These are phyloP conservation scores for Heliconius aoede DNA, from an alignment of 2,888 invertebrate species.

Conservation along the genomic window DNA sequence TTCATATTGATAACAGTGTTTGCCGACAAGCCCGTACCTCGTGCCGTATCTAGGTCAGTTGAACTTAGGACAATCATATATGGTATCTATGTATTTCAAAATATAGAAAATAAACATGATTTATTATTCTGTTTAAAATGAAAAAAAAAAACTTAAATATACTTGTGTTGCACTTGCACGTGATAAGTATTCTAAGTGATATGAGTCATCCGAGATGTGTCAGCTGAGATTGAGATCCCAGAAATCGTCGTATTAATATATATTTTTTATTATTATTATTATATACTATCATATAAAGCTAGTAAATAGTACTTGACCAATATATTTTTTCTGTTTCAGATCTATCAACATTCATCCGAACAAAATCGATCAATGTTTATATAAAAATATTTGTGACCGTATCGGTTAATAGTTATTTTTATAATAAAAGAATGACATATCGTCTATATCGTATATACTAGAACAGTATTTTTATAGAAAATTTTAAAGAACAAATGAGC, in stretches of 20 bases:
- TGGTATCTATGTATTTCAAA: slow-evolving; percentile 23
- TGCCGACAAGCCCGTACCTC: slow-evolving; percentile 53
- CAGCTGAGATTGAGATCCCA: slow-evolving; percentile 49
- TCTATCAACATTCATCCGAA: slow-evolving; percentile 58
- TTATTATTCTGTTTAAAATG: neutral
- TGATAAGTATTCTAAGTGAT: slow-evolving; percentile 29
- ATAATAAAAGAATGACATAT: slow-evolving; percentile 60
- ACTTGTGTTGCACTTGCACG: slow-evolving; percentile 4
- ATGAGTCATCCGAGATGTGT: slow-evolving; percentile 52
- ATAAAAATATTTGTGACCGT: slow-evolving; percentile 59
- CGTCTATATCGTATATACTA: slow-evolving; percentile 58
- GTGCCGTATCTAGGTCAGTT: slow-evolving; percentile 54
- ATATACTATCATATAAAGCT: neutral
- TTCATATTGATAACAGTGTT: slow-evolving; percentile 56
- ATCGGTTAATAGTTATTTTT: slow-evolving; percentile 58
- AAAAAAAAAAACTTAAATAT: slow-evolving; percentile 34
- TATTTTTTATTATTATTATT: slow-evolving; percentile 29
- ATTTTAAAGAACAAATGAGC: slow-evolving; percentile 67
- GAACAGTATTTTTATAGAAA: slow-evolving; percentile 60
- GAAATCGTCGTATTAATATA: slow-evolving; percentile 22
- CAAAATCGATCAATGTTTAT: slow-evolving; percentile 55
- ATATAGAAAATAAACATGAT: slow-evolving; percentile 1
- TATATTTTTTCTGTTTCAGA: slow-evolving; percentile 69
- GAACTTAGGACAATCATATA: slow-evolving; percentile 42
- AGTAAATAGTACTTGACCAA: neutral